These are phyloP conservation scores for Penaeus indicus DNA, from an alignment of 1,140 invertebrate genomes.

Conservation along the genomic window DNA sequence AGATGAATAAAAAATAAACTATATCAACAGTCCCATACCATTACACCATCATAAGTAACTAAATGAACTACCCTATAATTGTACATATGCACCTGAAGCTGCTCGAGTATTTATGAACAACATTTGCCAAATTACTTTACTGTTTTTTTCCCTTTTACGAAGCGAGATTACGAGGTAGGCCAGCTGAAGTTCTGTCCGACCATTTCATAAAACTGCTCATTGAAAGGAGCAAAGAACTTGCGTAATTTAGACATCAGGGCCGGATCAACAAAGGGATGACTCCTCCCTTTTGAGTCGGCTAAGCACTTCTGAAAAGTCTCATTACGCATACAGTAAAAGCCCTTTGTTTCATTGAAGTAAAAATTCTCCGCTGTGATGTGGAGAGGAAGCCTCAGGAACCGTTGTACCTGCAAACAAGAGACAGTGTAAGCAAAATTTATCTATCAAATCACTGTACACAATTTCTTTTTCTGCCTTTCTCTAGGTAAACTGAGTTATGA, in stretches of 20 bases:
- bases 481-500: no score
- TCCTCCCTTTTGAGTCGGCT: slow-evolving; percentile 92
- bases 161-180: slow-evolving; percentile 70
- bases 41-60: slow-evolving; percentile 44
- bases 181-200: slow-evolving; percentile 91
- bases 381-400: slow-evolving; percentile 86
- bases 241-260: slow-evolving; percentile 80
- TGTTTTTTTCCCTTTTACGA: neutral
- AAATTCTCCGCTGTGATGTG: slow-evolving; percentile 92
- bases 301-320: slow-evolving; percentile 82
- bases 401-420: slow-evolving; percentile 77
- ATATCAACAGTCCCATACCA: slow-evolving; percentile 40
- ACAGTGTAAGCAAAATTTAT: neutral
- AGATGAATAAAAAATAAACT: slow-evolving; percentile 27
- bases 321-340: slow-evolving; percentile 88
- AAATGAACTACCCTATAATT: slow-evolving; percentile 21
- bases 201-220: slow-evolving; percentile 90
- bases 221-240: slow-evolving; percentile 92
- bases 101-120: slow-evolving; percentile 3
- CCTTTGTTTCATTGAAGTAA: slow-evolving; percentile 93
- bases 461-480: no score
- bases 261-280: slow-evolving; percentile 86
- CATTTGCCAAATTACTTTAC: neutral
- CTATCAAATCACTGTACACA: neutral
- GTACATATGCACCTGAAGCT: slow-evolving; percentile 24